Base-by-base conservation (phyloP, 1,140 invertebrate species). In the Drosophila eugracilis region DNA sequence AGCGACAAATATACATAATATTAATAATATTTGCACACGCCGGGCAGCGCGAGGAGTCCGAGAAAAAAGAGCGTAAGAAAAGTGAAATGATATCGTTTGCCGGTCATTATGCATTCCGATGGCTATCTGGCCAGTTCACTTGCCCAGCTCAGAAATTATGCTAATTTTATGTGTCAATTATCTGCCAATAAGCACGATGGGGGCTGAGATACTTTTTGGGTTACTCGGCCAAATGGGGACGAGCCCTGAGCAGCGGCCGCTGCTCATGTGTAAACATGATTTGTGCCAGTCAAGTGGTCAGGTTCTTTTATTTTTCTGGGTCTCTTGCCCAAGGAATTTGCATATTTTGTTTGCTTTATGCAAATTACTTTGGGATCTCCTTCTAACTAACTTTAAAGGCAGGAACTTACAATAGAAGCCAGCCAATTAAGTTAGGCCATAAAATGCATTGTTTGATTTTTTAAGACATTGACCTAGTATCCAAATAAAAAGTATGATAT, bases 91-190 rank as follows among this genome's bases (percentile, higher is more conserved):
- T 74, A 73, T 74, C 36, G 75, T 55, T 57, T 45, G 73, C 72
- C 72, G 77, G 83, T 67, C 81, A 88, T 86, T 86, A 83, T 59
- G 83, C 63, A 86, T 86, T 83, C 84, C 60, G 81, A 86, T 86
- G 63, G 70, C 77, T 71, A 77, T 85, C 45, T 49, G 65, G 26
- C 50, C 77, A 52, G 70, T 72, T 69, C 62, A 80, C 80, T 84
- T 75, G 74, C 66, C 65, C 60, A 58, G 74, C 66, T 71, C 60
- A 58, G 74, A 88, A 89, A 88, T 88, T 88, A 88, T 88, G 83
- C 78, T 83, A 88, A 88, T 88, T 88, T 88, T 88, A 83, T 88
- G 78, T 88, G 83, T 88, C 83, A 88, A 88, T 88, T 88, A 88
- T 88, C 83, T 88, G 83, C 83, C 83, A 88, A 88, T 88, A 88